Percentiles rank a stretch among this genome's conserved stretches.
phyloP scores from a whole-genome alignment of 2,888 invertebrate species.

The Smittia sp. region DNA sequence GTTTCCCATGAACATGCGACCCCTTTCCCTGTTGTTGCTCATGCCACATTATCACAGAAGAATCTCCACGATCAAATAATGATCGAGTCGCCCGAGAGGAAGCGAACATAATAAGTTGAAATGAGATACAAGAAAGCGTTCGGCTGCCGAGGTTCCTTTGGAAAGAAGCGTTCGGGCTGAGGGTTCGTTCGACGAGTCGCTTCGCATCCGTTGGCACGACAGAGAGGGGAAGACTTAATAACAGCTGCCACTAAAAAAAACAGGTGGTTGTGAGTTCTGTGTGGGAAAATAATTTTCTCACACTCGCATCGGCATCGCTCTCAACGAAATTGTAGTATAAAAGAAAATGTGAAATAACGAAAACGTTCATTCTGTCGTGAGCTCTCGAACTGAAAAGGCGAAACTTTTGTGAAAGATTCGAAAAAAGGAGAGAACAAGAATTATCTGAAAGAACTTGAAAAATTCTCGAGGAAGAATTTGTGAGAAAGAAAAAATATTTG shows the following conservation, averaged over 20 bases:
- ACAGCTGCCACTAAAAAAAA: constrained; percentile 39
- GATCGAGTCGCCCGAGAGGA: constrained; percentile 34
- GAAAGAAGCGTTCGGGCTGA: neutral
- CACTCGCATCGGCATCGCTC: constrained; percentile 17
- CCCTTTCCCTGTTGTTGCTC: constrained; percentile 24
- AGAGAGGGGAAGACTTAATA: constrained; percentile 25
- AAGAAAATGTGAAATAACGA: constrained; percentile 21
- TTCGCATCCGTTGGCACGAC: constrained; percentile 1
- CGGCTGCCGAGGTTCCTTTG: neutral
- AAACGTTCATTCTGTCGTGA: constrained; percentile 35
- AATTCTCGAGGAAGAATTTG: constrained; percentile 12
- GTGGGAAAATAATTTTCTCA: constrained; percentile 28
- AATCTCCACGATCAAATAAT: constrained; percentile 39
- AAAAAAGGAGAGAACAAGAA: constrained; percentile 30
- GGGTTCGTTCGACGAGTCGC: constrained; percentile 9
- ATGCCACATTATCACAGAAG: constrained; percentile 36
- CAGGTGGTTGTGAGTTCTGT: constrained; percentile 38
- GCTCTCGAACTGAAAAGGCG: constrained; percentile 35
- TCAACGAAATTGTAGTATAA: constrained; percentile 31
- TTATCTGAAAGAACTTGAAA: neutral
- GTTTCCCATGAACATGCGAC: constrained; percentile 28
- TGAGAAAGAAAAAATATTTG: neutral
- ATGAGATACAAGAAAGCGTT: constrained; percentile 30
- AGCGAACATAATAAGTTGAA: constrained; percentile 37
- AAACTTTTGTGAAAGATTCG: constrained; percentile 15